Evolutionary conservation across 2,888 invertebrate genomes (phyloP).

Genomic region (Platycheirus rosarum): DNA sequence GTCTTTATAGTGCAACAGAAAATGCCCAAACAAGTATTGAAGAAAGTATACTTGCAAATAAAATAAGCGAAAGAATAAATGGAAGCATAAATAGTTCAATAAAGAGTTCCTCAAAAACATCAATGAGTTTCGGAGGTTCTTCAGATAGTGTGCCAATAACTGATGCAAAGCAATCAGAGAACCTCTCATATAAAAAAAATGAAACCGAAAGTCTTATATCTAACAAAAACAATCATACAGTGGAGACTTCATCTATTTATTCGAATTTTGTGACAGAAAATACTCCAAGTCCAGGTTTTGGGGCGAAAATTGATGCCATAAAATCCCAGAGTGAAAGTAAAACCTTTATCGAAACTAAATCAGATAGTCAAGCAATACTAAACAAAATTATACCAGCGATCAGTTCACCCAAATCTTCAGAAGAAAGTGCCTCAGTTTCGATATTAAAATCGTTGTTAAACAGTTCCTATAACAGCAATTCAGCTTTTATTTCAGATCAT

Average conservation of each 20-base stretch:
- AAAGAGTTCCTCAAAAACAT: neutral
- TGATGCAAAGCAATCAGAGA: neutral
- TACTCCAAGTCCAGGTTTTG: neutral
- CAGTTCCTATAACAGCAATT: conserved; percentile 19
- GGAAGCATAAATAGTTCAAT: neutral
- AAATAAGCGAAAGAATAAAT: neutral
- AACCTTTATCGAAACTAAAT: neutral
- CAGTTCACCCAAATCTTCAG: conserved; percentile 19
- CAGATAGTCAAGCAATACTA: neutral
- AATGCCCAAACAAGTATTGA: neutral
- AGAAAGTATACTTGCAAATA: neutral
- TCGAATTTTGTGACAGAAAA: neutral
- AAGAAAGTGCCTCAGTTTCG: conserved; percentile 30
- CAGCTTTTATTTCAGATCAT: conserved; percentile 20
- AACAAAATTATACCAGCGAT: too few species aligned
- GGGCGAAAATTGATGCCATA: neutral
- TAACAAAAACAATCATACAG: neutral
- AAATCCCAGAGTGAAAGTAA: neutral
- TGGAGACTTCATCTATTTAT: neutral
- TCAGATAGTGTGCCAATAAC: conserved; percentile 4
- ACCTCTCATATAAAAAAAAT: neutral
- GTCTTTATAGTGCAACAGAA: neutral
- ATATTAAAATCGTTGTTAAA: conserved; percentile 32
- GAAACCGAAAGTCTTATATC: neutral
- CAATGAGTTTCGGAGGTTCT: neutral